Base-by-base conservation (phyloP, 2,888 invertebrate genomes). In the Drosophila villosipedis region DNA sequence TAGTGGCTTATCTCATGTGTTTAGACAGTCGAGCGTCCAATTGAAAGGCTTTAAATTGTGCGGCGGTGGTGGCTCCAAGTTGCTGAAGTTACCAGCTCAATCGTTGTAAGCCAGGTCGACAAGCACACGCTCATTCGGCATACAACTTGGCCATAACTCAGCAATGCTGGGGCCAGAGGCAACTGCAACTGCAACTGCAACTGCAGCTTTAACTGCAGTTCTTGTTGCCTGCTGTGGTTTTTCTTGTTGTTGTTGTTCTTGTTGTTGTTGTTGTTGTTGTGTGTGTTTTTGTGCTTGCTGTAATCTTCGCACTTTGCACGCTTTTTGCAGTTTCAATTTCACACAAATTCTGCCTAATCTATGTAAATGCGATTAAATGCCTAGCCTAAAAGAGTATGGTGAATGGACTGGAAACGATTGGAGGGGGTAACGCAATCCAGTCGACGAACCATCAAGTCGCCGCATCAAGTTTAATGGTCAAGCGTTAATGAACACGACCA, bases 401-500 rank as follows among this genome's bases (percentile, higher is more conserved):
- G 64, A 25, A 35, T 6, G 9, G 61, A 19, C 19, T 12, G 37
- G 39, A 7, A 12, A 43, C 31, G 7, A 33, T 19, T 22, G 19
- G n/a, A 10, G 19, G 43, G 64, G 41, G 49, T 47, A 60, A 58
- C 47, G 49, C 59, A 66, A 16, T 60, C 67, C 81, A 82, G 77
- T 83, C 69, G 75, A 73, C 69, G 61, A 78, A 30, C 82, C 78
- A 81, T 78, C 78, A 78, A 78, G 67, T 71, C 54, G 66, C 72
- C 63, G 75, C 82, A 82, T 83, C 80, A 80, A 80, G 84, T 84
- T 92, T 90, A 91, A 92, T 91, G 91, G 92, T 80, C 89, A 90
- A 90, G 91, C 92, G 92, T 92, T 91, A 91, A 91, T 91, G 91
- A 91, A 91, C 91, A 90, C 91, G 88, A 91, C 86, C 84, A 69